Evolutionary conservation across 1,140 invertebrate species (phyloP), one percentile per base, ranked within the genome.

Genomic region (Coenobita brevimanus): DNA sequence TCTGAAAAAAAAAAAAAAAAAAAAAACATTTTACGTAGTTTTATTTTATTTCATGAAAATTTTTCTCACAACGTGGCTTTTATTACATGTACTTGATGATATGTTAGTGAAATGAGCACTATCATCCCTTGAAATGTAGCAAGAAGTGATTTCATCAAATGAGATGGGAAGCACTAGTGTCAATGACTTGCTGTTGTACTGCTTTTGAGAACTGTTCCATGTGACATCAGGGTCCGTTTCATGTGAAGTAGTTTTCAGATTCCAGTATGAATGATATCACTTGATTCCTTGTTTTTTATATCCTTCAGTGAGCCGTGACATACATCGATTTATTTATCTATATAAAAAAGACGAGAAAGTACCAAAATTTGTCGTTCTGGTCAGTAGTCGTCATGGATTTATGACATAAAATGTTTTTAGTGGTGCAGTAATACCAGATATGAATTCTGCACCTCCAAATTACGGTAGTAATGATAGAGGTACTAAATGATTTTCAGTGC

Each of bases 201-300:
- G 54, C 13, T 57, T 57, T 57, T 57, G 54, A 57, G n/a, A 57
- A 57, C 54, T 57, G n/a, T 57, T 57, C 13, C n/a, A 57, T 57
- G 54, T n/a, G 54, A 57, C 54, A 57, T n/a, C 54, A 57, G 54
- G 54, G 54, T 57, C 54, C 54, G n/a, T 57, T 57, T 57, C 54
- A 57, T 57, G 54, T 57, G 54, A 57, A 57, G n/a, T n/a, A 57
- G 54, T 57, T n/a, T 57, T 57, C n/a, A 57, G 54, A 57, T n/a
- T 13, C 10, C 54, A 57, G n/a, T 13, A 57, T 57, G 54, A 57
- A 57, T 57, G 54, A 57, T 57, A 57, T 57, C n/a, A 57, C 54
- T 57, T 57, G 54, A 57, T 13, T 57, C 54, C 54, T 10, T 57
- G 13, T 57, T 57, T 57, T 13, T 57, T 57, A 57, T 57, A 10